Evolutionary conservation across 2,888 invertebrate genomes (phyloP), one percentile per base, ranked within the genome.

Genomic region (Hemithea aestivaria): DNA sequence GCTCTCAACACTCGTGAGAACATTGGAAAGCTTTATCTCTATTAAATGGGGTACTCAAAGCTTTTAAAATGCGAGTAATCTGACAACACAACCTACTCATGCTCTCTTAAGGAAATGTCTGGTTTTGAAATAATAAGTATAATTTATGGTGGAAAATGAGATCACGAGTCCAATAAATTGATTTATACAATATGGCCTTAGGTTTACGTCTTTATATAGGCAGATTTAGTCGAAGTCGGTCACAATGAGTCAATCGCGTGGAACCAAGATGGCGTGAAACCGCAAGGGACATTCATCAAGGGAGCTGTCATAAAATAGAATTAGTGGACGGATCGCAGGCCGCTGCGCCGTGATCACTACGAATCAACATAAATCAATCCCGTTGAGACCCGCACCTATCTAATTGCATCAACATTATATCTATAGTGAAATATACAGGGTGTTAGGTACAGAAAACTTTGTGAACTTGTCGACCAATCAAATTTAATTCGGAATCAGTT

Each of bases 321-420:
- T 77, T 73, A 77, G 67, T 66, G 62, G 61, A 63, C 59, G 73
- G 76, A 80, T 78, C 80, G 69, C 73, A 69, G 65, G 53, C 70
- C 65, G 70, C 66, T 62, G 56, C 64, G 47, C 58, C 67, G 74
- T 72, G 80, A 82, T 83, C 75, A 77, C 75, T 66, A 53, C 62
- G 74, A 82, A 85, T 83, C 77, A 81, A 66, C 77, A 73, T 87
- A 87, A 85, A 85, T 87, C 87, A 83, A 59, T 64, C 82, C 79
- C 76, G 72, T 78, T 76, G 66, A 65, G 62, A 67, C 81, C 80
- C 81, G 82, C 83, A 82, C 64, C 67, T 61, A 54, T 53, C 71
- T 84, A 84, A 87, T 85, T 85, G 80, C 58, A 62, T 36, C 33
- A 32, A 29, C 36, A 35, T 41, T 29, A 21, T 36, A 35, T 40